phyloP scores from a whole-genome alignment of 2,113 vertebrate species.

The Jacana jacana region DNA sequence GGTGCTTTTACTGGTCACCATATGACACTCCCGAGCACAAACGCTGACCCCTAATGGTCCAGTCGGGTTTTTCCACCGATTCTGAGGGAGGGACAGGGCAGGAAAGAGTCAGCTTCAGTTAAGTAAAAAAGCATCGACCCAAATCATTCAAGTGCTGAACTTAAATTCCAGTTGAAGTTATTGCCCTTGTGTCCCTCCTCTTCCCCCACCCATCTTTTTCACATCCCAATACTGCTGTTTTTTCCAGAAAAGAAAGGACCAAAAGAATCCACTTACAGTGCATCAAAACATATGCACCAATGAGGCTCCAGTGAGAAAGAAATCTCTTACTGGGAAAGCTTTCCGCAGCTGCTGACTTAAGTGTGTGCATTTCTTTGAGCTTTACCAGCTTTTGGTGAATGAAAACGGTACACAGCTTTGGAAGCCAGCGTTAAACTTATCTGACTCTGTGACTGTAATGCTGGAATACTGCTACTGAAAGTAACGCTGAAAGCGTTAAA shows the following conservation, averaged over 20 bases:
- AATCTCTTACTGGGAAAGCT: not conserved
- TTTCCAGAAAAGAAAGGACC: not conserved
- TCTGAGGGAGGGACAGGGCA: rapidly evolving
- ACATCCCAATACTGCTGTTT: not conserved
- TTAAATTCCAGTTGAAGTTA: not conserved
- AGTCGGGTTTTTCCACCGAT: not conserved
- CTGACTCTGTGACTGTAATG: not conserved
- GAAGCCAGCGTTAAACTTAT: not conserved
- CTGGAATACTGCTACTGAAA: too few relatives aligned
- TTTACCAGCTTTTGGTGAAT: not conserved
- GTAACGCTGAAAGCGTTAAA: too few relatives aligned
- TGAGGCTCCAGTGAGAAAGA: not conserved
- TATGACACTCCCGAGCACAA: not conserved
- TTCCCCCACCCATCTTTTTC: not conserved
- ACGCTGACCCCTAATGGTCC: not conserved
- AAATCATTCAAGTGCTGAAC: not conserved
- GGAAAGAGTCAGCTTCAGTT: not conserved
- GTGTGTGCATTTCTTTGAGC: not conserved
- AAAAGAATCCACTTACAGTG: not conserved
- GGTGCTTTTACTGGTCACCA: not conserved
- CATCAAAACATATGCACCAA: not conserved
- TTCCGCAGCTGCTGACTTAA: not conserved
- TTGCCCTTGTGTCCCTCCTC: not conserved
- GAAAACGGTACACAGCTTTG: not conserved
- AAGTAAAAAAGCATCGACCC: not conserved